Base-by-base conservation (phyloP, 2,113 vertebrate species). In the Axis porcinus region DNA sequence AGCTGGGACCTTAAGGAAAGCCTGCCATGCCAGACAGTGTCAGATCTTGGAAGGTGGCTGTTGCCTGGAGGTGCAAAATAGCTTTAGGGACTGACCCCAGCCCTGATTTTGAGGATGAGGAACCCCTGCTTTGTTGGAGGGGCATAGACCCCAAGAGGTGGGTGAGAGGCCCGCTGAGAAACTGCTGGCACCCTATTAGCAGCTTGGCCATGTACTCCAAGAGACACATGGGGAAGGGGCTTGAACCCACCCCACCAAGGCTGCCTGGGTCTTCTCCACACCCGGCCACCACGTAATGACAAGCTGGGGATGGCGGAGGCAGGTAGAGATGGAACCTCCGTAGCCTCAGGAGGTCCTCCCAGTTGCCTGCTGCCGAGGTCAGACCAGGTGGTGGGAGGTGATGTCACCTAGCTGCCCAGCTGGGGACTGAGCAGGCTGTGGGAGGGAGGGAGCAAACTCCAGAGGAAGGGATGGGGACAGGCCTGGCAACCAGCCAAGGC, bases 381-480 rank as follows among this genome's bases (percentile, higher is more conserved):
- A 96, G 85, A 85, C 91, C 94, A 97, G 85, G 93, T 97, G 95
- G 94, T 74, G 4, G 96, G 90, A 96, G 90, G 87, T 97, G 97
- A 98, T 97, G 92, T 96, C 90, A 98, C 95, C 64, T 14, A 52
- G 92, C 85, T 94, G 30, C 96, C 83, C 89, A 87, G 94, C 95
- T 97, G 96, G 94, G n/a, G 90, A 92, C 92, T 8, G 7, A 96
- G 52, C 94, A 96, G 96, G 92, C 93, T 97, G 17, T 98, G 88
- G 91, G 86, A 97, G 85, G 88, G 92, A 97, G 70, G 54, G 79
- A 96, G 87, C 94, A 97, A 96, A 95, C 57, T 96, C 96, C 84
- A 97, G 89, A 97, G 96, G 45, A 94, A 81, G 94, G 76, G 60
- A 89, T 0, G 10, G 94, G 84, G 64, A 62, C 62, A 97, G 92